phyloP scores from a whole-genome alignment of 2,797 vertebrate species.

The Gambusia yucatana region DNA sequence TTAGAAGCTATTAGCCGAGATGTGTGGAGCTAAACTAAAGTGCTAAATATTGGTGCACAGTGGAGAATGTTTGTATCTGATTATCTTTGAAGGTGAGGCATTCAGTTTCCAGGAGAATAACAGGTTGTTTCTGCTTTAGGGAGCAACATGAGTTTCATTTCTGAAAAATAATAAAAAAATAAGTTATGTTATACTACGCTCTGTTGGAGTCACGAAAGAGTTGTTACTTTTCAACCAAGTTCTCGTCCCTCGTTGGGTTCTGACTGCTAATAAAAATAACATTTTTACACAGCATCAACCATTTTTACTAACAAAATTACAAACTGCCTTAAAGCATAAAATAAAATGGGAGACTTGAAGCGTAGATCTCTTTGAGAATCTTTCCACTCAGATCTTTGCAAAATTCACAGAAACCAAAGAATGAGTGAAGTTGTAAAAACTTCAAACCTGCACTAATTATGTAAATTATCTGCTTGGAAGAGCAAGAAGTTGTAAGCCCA shows the following conservation, averaged over 20 bases:
- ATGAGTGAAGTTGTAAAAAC: background rate
- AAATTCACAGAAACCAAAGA: slow-evolving; percentile 5
- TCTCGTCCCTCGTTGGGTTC: background rate
- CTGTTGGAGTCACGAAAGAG: background rate
- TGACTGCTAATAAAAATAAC: background rate
- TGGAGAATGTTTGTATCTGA: background rate
- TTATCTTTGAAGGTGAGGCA: background rate
- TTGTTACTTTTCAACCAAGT: background rate
- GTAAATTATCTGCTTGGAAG: background rate
- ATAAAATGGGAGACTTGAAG: background rate
- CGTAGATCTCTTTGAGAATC: background rate
- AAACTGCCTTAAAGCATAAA: background rate
- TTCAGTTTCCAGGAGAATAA: background rate
- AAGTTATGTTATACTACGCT: background rate
- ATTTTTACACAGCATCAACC: background rate
- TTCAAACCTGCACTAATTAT: background rate
- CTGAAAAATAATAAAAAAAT: background rate
- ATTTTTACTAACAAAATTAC: background rate
- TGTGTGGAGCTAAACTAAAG: background rate
- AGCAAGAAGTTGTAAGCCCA: background rate
- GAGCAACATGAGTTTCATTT: background rate
- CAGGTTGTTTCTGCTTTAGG: background rate
- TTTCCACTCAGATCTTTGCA: background rate
- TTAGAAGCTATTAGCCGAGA: background rate
- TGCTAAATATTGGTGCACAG: background rate